Conservation (phyloP, 1,140 invertebrate genomes). For the Sesamia nonagrioides region DNA sequence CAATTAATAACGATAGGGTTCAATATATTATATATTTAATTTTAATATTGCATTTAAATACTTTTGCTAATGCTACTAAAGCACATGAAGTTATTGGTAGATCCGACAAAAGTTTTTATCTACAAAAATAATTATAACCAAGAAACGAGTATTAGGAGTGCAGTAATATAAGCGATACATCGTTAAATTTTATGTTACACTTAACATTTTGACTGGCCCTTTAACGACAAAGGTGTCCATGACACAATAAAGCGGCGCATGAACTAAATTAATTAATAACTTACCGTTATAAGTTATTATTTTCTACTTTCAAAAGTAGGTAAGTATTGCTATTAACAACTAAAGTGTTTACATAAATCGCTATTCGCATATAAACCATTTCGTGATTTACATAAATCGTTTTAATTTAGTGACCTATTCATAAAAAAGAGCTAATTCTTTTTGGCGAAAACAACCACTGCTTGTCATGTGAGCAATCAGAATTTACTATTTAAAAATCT, state of each 20-base stretch:
- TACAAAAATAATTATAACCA: background rate
- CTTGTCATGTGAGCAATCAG: too few relatives aligned
- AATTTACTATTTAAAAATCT: background rate
- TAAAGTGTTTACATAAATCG: too few relatives aligned
- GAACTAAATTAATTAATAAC: background rate
- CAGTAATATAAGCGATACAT: background rate
- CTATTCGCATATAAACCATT: too few relatives aligned
- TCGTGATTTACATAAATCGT: too few relatives aligned
- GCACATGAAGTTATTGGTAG: background rate
- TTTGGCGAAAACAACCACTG: too few relatives aligned
- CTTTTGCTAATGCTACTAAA: too few relatives aligned
- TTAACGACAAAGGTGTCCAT: background rate
- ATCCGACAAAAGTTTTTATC: background rate
- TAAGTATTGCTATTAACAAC: too few relatives aligned
- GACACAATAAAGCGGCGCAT: background rate
- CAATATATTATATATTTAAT: too few relatives aligned
- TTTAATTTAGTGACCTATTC: too few relatives aligned
- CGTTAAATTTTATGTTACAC: conserved; percentile 31
- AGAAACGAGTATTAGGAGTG: background rate
- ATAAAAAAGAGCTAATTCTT: too few relatives aligned
- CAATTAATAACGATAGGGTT: background rate
- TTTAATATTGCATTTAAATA: too few relatives aligned
- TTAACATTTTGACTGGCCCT: conserved; percentile 1
- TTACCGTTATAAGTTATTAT: background rate
- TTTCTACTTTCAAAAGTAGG: background rate